A percentile compares a stretch with the other conserved stretches of the same genome.
phyloP scores from a whole-genome alignment of 2,888 invertebrate genomes.

The Hirtodrosophila trivittata region DNA sequence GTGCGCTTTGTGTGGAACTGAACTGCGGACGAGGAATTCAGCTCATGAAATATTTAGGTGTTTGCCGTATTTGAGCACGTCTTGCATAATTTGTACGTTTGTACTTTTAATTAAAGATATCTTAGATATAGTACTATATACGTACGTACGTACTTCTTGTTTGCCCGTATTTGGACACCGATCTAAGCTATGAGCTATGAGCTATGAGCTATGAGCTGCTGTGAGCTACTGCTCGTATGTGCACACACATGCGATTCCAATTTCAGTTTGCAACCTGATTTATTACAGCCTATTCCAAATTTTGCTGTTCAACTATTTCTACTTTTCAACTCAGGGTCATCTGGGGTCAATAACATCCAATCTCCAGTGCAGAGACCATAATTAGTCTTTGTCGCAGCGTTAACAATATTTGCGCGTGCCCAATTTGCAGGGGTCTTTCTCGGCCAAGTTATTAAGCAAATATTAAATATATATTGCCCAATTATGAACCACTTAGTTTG shows the following conservation, averaged over 20 bases:
- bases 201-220: background rate
- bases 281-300: background rate
- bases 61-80: constrained; percentile 78
- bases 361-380: constrained; percentile 4
- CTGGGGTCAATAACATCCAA: constrained; percentile 32
- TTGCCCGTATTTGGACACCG: constrained; percentile 51
- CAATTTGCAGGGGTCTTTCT: constrained; percentile 37
- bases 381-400: constrained; percentile 32
- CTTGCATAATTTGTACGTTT: constrained; percentile 76
- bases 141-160: constrained; percentile 36
- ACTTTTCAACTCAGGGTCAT: constrained; percentile 24
- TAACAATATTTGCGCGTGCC: background rate
- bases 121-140: constrained; percentile 46
- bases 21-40: constrained; percentile 48
- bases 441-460: constrained; percentile 46
- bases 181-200: no score
- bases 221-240: background rate
- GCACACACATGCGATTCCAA: constrained; percentile 9
- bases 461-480: constrained; percentile 42
- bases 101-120: constrained; percentile 77
- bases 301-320: constrained; percentile 2
- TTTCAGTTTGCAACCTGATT: constrained; percentile 38
- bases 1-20: constrained; percentile 16
- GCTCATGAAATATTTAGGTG: constrained; percentile 76
- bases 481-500: constrained; percentile 52